phyloP scores from a whole-genome alignment of 2,113 vertebrate species.

The Alethe diademata region DNA sequence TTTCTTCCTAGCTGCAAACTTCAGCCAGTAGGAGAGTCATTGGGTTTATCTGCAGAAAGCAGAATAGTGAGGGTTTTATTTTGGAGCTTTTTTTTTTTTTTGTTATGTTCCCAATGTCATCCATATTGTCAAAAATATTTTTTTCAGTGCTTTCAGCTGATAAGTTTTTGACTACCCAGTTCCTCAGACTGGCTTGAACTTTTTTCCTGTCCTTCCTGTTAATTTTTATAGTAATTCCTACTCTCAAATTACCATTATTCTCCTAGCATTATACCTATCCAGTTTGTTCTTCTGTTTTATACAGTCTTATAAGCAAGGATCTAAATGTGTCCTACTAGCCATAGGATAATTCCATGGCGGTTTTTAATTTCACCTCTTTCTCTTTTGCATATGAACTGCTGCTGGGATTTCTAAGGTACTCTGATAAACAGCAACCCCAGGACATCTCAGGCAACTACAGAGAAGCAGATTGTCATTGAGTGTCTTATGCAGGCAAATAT shows the following conservation, averaged over 20 bases:
- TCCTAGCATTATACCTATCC: not conserved
- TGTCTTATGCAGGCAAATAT: not conserved
- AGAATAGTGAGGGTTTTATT: not conserved
- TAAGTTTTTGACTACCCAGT: not conserved
- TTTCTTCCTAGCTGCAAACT: not conserved
- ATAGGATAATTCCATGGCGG: not conserved
- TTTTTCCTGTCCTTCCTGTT: not conserved
- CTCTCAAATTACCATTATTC: not conserved
- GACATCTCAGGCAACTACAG: not conserved
- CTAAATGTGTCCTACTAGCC: not conserved
- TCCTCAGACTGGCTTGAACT: not conserved
- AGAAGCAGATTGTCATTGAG: not conserved
- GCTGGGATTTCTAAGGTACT: not conserved
- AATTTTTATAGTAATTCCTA: not conserved
- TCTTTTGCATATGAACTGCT: not conserved
- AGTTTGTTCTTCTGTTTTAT: not conserved
- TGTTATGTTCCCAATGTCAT: not conserved
- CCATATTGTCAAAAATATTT: not conserved
- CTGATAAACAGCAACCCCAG: not conserved
- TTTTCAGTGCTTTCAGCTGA: not conserved
- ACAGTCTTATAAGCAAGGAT: not conserved
- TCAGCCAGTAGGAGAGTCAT: not conserved
- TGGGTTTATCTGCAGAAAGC: slow-evolving; percentile 8
- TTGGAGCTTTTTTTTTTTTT: not conserved
- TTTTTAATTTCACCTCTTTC: not conserved